Conservation (phyloP, 2,797 vertebrate genomes). For the Megaceryle alcyon region DNA sequence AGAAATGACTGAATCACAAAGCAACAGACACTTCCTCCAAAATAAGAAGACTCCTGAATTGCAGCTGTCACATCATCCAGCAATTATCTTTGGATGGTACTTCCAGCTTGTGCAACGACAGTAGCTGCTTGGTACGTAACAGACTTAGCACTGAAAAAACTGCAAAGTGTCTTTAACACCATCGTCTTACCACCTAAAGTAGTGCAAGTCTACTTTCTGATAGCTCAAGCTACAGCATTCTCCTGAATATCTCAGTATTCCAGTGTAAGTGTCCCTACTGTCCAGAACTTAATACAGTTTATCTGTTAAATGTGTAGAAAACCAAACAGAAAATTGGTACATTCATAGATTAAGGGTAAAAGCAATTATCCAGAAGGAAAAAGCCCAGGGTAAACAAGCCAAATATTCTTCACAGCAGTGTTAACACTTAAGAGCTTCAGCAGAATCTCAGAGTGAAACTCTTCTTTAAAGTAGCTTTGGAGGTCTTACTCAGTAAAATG, state of each 20-base stretch:
- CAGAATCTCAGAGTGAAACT: background rate
- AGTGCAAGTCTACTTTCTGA: background rate
- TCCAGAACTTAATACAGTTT: background rate
- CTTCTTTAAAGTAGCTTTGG: background rate
- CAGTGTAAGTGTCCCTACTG: background rate
- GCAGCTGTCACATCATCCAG: conserved; percentile 36
- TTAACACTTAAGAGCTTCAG: background rate
- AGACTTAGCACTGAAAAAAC: background rate
- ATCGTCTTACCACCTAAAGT: background rate
- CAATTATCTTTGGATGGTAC: conserved; percentile 1
- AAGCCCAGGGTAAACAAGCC: background rate
- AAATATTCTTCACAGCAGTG: background rate
- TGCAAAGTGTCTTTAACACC: background rate
- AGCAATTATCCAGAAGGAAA: background rate
- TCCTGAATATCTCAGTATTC: background rate
- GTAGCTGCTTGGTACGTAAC: background rate
- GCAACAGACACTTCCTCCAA: conserved; percentile 30
- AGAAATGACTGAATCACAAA: conserved; percentile 32
- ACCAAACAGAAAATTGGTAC: background rate
- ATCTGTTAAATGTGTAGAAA: background rate
- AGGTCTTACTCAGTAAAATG: background rate
- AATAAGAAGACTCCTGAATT: conserved; percentile 32
- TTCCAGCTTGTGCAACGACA: background rate
- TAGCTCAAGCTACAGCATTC: background rate
- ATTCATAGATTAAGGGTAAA: background rate